Conservation (phyloP, 2,888 invertebrate genomes). For the Synergus gifuensis region DNA sequence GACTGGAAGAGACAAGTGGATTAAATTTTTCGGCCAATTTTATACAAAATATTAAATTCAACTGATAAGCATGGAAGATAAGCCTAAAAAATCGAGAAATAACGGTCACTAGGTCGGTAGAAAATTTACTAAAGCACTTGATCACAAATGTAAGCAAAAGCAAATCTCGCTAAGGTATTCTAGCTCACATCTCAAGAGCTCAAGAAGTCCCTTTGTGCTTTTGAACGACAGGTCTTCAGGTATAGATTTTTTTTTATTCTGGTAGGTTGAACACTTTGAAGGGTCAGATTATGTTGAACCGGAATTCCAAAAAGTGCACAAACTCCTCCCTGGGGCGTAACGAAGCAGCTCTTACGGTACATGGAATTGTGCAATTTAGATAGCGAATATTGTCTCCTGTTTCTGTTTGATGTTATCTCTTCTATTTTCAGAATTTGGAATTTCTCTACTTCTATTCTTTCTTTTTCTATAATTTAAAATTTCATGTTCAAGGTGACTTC, state of each 20-base stretch:
- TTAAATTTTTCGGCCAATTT: neutral
- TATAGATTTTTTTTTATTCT: slow-evolving; percentile 2
- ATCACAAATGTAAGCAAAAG: neutral
- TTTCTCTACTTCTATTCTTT: neutral
- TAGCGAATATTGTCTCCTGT: neutral
- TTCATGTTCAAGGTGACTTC: neutral
- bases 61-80: neutral
- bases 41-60: neutral
- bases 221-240: slow-evolving; percentile 21
- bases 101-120: neutral
- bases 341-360: slow-evolving; percentile 20
- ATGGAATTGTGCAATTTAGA: neutral
- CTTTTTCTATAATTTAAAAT: neutral
- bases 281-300: slow-evolving; percentile 22
- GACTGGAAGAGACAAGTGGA: slow-evolving; percentile 13
- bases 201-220: neutral
- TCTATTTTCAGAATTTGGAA: neutral
- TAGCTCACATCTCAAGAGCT: neutral
- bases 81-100: neutral
- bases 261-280: slow-evolving; percentile 2
- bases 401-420: neutral
- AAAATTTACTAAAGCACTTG: neutral
- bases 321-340: slow-evolving; percentile 20
- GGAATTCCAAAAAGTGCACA: slow-evolving; percentile 35
- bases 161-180: neutral